Conservation (phyloP, 1,140 invertebrate genomes). For the Heliconius himera region DNA sequence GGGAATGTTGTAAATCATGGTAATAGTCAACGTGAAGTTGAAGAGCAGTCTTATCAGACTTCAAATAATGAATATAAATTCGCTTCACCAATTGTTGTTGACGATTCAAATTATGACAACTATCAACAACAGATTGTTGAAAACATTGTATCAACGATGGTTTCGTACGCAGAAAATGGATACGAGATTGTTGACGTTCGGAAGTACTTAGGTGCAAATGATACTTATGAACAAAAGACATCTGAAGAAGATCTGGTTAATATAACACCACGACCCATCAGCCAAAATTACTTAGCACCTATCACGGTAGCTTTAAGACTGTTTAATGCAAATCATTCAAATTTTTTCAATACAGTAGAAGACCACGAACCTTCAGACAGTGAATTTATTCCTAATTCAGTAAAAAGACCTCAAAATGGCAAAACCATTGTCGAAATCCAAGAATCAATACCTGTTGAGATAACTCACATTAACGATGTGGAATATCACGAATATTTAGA, state of each 20-base stretch:
- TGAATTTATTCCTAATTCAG: conserved; percentile 58
- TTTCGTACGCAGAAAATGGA: conserved; percentile 67
- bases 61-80: conserved; percentile 60
- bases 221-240: conserved; percentile 42
- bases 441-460: conserved; percentile 81
- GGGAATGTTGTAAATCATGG: conserved; percentile 56
- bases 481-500: conserved; percentile 80
- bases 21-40: conserved; percentile 41
- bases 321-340: conserved; percentile 67
- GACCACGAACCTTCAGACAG: conserved; percentile 69
- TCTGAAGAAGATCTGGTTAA: conserved; percentile 52
- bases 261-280: conserved; percentile 77
- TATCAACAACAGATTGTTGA: conserved; percentile 65
- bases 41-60: conserved; percentile 45
- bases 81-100: conserved; percentile 69
- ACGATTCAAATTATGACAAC: conserved; percentile 53
- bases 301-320: conserved; percentile 81
- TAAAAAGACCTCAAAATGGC: conserved; percentile 57
- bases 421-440: conserved; percentile 83
- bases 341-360: conserved; percentile 56
- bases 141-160: conserved; percentile 69
- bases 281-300: conserved; percentile 80
- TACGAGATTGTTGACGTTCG: conserved; percentile 64
- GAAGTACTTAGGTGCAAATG: conserved; percentile 52
- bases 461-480: conserved; percentile 75